Evolutionary conservation across 2,113 vertebrate species (phyloP).

Genomic region (Mus pahari): DNA sequence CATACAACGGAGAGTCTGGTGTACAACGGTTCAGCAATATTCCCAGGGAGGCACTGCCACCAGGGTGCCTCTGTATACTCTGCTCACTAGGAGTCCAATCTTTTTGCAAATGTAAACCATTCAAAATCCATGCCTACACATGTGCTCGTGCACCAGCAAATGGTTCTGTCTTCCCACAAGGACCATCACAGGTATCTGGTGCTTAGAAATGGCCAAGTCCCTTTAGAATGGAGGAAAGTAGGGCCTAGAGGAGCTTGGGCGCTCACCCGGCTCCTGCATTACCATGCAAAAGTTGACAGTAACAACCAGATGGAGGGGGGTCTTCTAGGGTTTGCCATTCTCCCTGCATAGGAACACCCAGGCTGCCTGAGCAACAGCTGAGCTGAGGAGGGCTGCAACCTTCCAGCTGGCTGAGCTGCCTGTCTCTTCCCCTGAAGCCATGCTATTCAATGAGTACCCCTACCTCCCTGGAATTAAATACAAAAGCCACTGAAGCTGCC

Average conservation of each 20-base stretch:
- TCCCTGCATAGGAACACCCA: neutral
- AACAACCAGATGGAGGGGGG: neutral
- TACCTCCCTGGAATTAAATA: constrained; percentile 52
- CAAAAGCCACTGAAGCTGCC: neutral
- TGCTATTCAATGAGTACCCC: constrained; percentile 14
- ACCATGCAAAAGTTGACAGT: too few relatives aligned
- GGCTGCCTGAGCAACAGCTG: neutral
- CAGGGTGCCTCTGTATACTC: too few relatives aligned
- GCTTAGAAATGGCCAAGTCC: neutral
- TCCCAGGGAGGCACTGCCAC: neutral
- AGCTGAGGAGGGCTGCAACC: neutral
- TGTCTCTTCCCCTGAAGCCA: neutral
- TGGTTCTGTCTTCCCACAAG: neutral
- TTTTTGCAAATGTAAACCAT: neutral
- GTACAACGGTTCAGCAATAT: neutral
- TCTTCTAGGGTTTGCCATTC: neutral
- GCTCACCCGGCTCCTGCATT: neutral
- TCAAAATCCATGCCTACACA: neutral
- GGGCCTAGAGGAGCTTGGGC: neutral
- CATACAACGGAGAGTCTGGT: too few relatives aligned
- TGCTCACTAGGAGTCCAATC: neutral
- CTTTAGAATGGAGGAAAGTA: neutral
- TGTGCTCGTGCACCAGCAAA: neutral
- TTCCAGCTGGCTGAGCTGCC: neutral
- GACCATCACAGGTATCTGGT: neutral